These are phyloP conservation scores for Jordanella pulchra DNA, from an alignment of 2,797 vertebrate species.

Conservation along the genomic window DNA sequence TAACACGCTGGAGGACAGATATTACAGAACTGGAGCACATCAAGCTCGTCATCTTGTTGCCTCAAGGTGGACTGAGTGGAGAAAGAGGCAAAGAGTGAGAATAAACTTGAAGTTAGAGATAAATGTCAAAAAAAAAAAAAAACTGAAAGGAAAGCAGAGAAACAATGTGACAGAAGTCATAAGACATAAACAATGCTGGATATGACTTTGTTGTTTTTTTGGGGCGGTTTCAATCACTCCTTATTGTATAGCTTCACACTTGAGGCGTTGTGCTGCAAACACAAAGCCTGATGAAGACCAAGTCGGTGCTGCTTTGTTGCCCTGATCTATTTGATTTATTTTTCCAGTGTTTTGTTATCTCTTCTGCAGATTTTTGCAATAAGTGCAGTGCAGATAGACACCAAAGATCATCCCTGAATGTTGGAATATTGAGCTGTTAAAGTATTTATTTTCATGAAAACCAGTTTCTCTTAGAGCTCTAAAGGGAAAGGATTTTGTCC, in stretches of 20 bases:
- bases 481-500: background rate
- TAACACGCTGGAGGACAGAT: constrained; percentile 27
- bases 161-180: constrained; percentile 18
- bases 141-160: constrained; percentile 12
- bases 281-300: constrained; percentile 39
- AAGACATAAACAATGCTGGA: constrained; percentile 28
- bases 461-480: background rate
- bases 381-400: constrained; percentile 56
- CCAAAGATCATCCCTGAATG: constrained; percentile 36
- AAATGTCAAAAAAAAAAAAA: constrained; percentile 12
- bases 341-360: constrained; percentile 23
- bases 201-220: constrained; percentile 42
- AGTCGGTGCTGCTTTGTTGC: constrained; percentile 36
- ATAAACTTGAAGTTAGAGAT: background rate
- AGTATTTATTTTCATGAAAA: background rate
- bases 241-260: constrained; percentile 46
- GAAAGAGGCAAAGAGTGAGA: constrained; percentile 5
- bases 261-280: constrained; percentile 50
- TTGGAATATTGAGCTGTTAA: background rate
- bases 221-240: constrained; percentile 66
- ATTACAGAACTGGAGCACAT: constrained; percentile 24
- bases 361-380: constrained; percentile 17
- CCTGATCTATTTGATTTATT: constrained; percentile 28
- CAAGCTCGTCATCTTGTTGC: constrained; percentile 33
- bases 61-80: constrained; percentile 26